Evolutionary conservation across 2,113 vertebrate genomes (phyloP).

Genomic region (Gorsachius goisagi): DNA sequence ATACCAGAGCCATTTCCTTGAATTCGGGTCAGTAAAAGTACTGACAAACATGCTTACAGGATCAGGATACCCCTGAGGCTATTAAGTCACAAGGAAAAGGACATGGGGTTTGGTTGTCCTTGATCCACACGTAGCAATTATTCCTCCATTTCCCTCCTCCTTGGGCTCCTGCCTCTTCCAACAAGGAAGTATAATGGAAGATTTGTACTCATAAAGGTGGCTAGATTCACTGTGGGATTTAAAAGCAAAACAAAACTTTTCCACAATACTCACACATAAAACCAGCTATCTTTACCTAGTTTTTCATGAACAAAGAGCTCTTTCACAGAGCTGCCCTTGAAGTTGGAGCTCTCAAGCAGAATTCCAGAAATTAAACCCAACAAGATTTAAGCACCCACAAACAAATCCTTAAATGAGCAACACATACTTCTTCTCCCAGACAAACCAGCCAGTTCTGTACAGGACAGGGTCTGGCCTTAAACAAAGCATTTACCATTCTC

Average conservation of each 20-base stretch:
- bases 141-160: not conserved
- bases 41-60: not conserved
- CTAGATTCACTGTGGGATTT: not conserved
- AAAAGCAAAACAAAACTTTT: not conserved
- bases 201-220: not conserved
- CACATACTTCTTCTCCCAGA: not conserved
- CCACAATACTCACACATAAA: not conserved
- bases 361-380: not conserved
- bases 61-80: not conserved
- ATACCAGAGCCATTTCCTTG: not conserved
- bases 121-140: not conserved
- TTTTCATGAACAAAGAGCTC: not conserved
- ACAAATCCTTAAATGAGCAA: not conserved
- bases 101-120: fast-evolving
- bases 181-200: not conserved
- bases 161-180: not conserved
- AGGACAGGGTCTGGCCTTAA: not conserved
- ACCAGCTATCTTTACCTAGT: not conserved
- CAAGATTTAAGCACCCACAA: not conserved
- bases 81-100: not conserved
- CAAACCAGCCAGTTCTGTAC: not conserved
- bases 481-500: not conserved
- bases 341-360: not conserved
- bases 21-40: constrained; percentile 21
- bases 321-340: not conserved